Conservation (phyloP, 2,113 vertebrate genomes). For the Eublepharis macularius region DNA sequence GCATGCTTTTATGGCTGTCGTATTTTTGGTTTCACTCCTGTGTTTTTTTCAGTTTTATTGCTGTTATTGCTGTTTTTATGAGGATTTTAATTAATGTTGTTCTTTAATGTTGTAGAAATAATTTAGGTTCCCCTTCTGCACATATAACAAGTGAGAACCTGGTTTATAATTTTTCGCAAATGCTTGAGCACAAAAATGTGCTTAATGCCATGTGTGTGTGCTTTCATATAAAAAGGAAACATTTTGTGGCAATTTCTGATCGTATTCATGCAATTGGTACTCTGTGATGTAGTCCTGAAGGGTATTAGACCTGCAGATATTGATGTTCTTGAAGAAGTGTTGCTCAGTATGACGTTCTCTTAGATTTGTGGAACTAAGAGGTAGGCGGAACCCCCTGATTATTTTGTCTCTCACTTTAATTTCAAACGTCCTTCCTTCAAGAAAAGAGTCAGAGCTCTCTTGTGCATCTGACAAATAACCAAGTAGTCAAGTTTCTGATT, state of each 20-base stretch:
- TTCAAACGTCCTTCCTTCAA: rapidly evolving
- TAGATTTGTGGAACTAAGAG: not conserved
- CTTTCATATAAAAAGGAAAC: not conserved
- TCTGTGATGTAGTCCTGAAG: not conserved
- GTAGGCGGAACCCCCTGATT: not conserved
- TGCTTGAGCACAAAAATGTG: not conserved
- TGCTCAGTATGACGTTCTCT: not conserved
- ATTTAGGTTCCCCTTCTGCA: not conserved
- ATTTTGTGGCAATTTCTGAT: no score
- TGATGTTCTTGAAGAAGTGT: no score
- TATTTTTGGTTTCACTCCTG: no score
- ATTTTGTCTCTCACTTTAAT: not conserved
- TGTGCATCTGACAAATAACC: rapidly evolving
- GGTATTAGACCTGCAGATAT: no score
- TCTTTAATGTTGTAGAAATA: no score
- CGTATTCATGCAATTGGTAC: not conserved
- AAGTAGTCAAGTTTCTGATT: conserved; percentile 23
- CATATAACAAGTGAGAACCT: not conserved
- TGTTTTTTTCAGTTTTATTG: no score
- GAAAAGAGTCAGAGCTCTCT: not conserved
- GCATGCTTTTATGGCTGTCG: no score
- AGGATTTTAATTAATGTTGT: no score
- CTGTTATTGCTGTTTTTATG: no score
- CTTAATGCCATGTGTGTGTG: not conserved
- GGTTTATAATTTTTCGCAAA: not conserved